Base-by-base conservation (phyloP, 1,140 invertebrate species). In the Sminthurinus signatus region DNA sequence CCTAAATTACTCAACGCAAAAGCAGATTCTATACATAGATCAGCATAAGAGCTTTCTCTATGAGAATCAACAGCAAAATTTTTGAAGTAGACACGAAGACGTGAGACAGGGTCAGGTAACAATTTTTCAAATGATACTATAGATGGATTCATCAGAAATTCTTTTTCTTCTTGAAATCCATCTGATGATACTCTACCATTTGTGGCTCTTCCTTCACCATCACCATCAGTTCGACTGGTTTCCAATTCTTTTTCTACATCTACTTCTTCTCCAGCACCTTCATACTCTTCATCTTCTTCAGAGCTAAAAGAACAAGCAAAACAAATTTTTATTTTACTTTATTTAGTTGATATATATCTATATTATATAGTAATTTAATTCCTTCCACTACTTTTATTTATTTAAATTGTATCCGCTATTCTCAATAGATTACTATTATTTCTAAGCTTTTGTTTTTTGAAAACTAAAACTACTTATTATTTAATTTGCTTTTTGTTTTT, bases 271-370 rank as follows among this genome's bases (percentile, higher is more conserved):
- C 27, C 50, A 25, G 19, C 25, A 5, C 27, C 43, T 2, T 57
- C 61, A 8, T 52, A 31, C 27, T 63, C 61, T 19, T 63, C 19
- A 54, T 23, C 27, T 8, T 54, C 15, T 23, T 14, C 15, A 17
- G 28, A 28, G 5, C 51, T 54, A 54, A 10, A 15, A 15, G 15
- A n/a, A 57, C 3, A 57, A 57, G 10, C 17, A 57, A 27, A n/a
- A 57, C n/a, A 36, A 36, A 23, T 57, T 36, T 29, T 19, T 27
- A 19, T 14, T 28, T 10, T 27, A 54, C 12, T 27, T 25, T 12
- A 27, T 19, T 12, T 12, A 54, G 29, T 25, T 8, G 19, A 54
- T 14, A 29, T 10, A n/a, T n/a, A n/a, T n/a, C n/a, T n/a, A n/a
- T n/a, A n/a, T n/a, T n/a, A n/a, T n/a, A n/a, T n/a, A n/a, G n/a